These are phyloP conservation scores for Pheosia gnoma DNA, from an alignment of 2,888 invertebrate species.

Conservation along the genomic window DNA sequence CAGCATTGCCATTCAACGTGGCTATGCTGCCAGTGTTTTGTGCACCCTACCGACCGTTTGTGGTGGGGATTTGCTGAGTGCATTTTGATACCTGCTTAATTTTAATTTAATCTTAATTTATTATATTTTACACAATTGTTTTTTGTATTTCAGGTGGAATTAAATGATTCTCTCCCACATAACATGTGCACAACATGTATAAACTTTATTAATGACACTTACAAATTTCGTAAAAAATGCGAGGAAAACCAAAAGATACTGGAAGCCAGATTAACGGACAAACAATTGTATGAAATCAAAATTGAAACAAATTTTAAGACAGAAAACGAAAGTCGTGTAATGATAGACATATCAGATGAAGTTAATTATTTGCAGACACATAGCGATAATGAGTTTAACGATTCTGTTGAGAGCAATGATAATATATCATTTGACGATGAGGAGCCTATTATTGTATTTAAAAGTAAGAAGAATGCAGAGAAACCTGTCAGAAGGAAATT, in stretches of 20 bases:
- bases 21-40: no score
- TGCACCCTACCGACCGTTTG: no score
- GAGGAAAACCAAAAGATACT: conserved; percentile 43
- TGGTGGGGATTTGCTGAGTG: no score
- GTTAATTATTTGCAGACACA: conserved; percentile 20
- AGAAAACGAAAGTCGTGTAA: conserved; percentile 13
- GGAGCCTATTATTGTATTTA: conserved; percentile 26
- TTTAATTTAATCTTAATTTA: background rate
- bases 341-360: conserved; percentile 52
- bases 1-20: no score
- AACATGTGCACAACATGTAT: conserved; percentile 49
- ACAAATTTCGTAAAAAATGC: conserved; percentile 51
- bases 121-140: background rate
- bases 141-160: conserved; percentile 41
- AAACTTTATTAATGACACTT: conserved; percentile 39
- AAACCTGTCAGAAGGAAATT: conserved; percentile 31
- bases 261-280: conserved; percentile 21
- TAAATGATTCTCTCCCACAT: conserved; percentile 47
- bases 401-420: conserved; percentile 49
- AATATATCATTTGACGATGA: conserved; percentile 25
- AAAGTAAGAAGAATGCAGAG: conserved; percentile 40
- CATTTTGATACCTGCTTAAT: no score
- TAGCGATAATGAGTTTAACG: conserved; percentile 45
- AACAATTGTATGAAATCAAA: conserved; percentile 36
- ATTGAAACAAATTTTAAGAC: conserved; percentile 35